Percentiles rank a stretch among this genome's conserved stretches.
Evolutionary conservation across 2,113 vertebrate genomes (phyloP).

Genomic region (Recurvirostra avosetta): DNA sequence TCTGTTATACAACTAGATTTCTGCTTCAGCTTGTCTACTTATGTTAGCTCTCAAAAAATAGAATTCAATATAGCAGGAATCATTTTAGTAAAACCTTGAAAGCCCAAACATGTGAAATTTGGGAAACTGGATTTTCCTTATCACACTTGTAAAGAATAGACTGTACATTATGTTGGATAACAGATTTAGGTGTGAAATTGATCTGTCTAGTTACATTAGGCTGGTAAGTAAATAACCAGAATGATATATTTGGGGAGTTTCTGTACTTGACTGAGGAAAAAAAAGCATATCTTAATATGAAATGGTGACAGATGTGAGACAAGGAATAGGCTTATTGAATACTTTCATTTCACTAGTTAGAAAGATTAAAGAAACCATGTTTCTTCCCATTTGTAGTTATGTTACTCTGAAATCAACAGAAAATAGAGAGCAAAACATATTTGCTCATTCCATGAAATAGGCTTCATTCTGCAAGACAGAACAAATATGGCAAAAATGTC

Average conservation of each 20-base stretch:
- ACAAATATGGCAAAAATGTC: neutral
- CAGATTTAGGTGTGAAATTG: slow-evolving; percentile 18
- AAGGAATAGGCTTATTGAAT: neutral
- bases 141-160: neutral
- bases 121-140: neutral
- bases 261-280: neutral
- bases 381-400: neutral
- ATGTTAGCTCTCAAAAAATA: neutral
- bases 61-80: neutral
- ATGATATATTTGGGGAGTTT: neutral
- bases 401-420: neutral
- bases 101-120: neutral
- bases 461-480: neutral
- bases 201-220: neutral
- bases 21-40: neutral
- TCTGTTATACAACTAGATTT: neutral
- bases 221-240: neutral
- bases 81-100: neutral
- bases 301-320: neutral
- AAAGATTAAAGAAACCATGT: neutral
- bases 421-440: neutral
- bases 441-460: neutral
- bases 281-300: neutral
- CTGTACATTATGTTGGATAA: neutral
- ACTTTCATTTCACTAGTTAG: neutral